Percentiles rank a stretch among this genome's conserved stretches.
Evolutionary conservation across 1,140 invertebrate genomes (phyloP).

Genomic region (Drosophila burlai): DNA sequence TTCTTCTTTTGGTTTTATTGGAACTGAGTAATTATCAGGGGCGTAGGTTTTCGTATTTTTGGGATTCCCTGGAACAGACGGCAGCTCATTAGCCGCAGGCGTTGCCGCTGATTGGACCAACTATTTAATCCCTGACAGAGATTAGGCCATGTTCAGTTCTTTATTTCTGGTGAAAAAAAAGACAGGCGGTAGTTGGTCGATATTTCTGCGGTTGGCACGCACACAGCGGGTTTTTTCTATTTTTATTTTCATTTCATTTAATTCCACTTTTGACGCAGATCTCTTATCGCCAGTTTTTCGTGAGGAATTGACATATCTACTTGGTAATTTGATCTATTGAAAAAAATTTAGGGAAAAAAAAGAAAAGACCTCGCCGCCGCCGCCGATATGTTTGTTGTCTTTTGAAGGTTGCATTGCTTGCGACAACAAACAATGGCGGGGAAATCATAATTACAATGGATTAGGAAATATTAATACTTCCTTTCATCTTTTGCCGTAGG

Average conservation of each 20-base stretch:
- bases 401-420: constrained; percentile 63
- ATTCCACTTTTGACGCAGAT: constrained; percentile 59
- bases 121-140: constrained; percentile 59
- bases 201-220: constrained; percentile 54
- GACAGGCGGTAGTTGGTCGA: constrained; percentile 63
- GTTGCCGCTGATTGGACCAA: constrained; percentile 80
- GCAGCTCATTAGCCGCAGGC: constrained; percentile 80
- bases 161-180: constrained; percentile 65
- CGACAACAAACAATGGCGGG: constrained; percentile 73
- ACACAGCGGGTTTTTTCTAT: constrained; percentile 22
- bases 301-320: constrained; percentile 80
- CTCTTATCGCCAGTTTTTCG: constrained; percentile 67
- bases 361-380: constrained; percentile 37
- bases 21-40: constrained; percentile 68
- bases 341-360: not conserved
- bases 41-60: constrained; percentile 36
- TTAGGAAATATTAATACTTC: constrained; percentile 78
- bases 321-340: constrained; percentile 76
- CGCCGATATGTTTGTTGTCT: constrained; percentile 36
- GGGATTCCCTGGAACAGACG: constrained; percentile 63
- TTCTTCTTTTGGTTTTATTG: constrained; percentile 35
- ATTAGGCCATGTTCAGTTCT: constrained; percentile 58
- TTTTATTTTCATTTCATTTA: constrained; percentile 12
- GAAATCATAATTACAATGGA: constrained; percentile 82
- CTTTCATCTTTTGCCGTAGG: constrained; percentile 69